Conservation (phyloP, 2,888 invertebrate species). For the Plagodis dolabraria region DNA sequence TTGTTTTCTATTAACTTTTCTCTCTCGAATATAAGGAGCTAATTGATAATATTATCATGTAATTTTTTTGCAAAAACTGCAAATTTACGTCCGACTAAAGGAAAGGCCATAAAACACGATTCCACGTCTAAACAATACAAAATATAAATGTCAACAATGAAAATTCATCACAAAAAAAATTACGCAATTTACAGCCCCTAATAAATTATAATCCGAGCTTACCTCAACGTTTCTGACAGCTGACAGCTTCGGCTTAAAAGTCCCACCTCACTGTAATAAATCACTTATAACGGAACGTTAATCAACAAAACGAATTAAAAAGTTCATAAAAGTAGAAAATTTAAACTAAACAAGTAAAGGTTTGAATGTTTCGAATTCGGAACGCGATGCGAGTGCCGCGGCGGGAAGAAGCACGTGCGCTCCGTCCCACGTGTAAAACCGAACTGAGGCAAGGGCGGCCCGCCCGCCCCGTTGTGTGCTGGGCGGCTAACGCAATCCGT, state of each 20-base stretch:
- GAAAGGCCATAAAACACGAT: no score
- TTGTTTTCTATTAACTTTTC: no score
- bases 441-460: conserved; percentile 61
- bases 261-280: conserved; percentile 55
- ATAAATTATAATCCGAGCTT: conserved; percentile 44
- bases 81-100: no score
- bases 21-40: no score
- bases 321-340: conserved; percentile 29
- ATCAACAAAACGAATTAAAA: conserved; percentile 28
- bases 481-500: conserved; percentile 47
- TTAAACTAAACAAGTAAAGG: conserved; percentile 13
- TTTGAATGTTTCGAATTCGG: conserved; percentile 38
- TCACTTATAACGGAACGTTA: conserved; percentile 42
- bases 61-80: no score
- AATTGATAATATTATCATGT: no score
- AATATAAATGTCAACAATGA: conserved; percentile 24
- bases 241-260: conserved; percentile 58
- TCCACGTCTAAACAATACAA: no score
- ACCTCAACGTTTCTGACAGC: conserved; percentile 75
- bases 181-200: conserved; percentile 30
- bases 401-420: conserved; percentile 53
- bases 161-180: conserved; percentile 23
- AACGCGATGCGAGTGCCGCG: conserved; percentile 48
- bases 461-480: conserved; percentile 52
- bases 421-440: conserved; percentile 44